These are phyloP conservation scores for Drosophila mimetica DNA, from an alignment of 2,888 invertebrate genomes.

Conservation along the genomic window DNA sequence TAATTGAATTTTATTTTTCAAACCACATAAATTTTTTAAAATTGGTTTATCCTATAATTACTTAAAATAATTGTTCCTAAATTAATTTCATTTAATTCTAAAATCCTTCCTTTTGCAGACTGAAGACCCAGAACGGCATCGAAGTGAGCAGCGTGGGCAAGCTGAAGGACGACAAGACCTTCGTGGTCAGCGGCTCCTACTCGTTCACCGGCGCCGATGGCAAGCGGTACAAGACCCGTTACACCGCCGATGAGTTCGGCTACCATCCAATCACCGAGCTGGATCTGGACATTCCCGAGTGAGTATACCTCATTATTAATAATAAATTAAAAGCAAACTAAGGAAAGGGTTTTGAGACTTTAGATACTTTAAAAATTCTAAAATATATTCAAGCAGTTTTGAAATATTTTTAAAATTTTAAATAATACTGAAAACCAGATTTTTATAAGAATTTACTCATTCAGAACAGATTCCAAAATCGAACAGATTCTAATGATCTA, in stretches of 20 bases:
- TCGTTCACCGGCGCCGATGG: slow-evolving; percentile 84
- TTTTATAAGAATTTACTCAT: no score
- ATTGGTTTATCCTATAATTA: no score
- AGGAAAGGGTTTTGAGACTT: no score
- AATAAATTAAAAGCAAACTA: no score
- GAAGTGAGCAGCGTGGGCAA: slow-evolving; percentile 84
- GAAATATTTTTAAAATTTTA: no score
- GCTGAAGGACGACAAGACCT: slow-evolving; percentile 83
- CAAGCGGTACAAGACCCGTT: slow-evolving; percentile 83
- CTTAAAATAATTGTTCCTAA: no score
- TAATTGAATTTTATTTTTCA: background rate
- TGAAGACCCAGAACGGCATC: slow-evolving; percentile 84
- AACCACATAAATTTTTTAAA: background rate
- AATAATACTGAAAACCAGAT: no score
- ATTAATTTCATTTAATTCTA: no score
- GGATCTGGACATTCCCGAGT: slow-evolving; percentile 83
- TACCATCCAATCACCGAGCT: slow-evolving; percentile 84
- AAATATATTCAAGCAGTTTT: no score
- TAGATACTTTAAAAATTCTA: no score
- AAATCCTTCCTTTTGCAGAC: slow-evolving; percentile 51
- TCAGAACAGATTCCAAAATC: no score
- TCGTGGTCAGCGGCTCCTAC: slow-evolving; percentile 84
- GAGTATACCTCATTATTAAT: slow-evolving; percentile 37
- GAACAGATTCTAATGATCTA: no score
- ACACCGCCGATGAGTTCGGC: slow-evolving; percentile 84